Conservation (phyloP, 2,113 vertebrate genomes). For the Scophthalmus maximus region DNA sequence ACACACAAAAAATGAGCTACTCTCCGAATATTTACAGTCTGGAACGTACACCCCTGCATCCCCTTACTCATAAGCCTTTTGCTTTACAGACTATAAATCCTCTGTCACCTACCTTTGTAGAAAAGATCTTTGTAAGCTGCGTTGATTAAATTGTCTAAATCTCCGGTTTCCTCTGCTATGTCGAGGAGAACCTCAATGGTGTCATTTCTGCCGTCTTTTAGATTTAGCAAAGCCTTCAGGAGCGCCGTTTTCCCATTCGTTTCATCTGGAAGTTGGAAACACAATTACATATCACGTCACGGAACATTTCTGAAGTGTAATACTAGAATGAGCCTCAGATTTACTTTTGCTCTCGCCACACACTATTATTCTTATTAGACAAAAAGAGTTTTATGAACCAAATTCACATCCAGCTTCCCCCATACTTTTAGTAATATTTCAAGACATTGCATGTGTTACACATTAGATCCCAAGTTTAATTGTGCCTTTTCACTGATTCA, state of each 20-base stretch:
- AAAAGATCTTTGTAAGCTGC: conserved; percentile 85
- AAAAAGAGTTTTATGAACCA: too few species aligned
- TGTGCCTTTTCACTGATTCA: background rate
- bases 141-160: conserved; percentile 86
- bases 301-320: too few species aligned
- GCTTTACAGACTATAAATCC: too few species aligned
- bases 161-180: conserved; percentile 86
- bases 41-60: too few species aligned
- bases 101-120: conserved; percentile 83
- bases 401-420: background rate
- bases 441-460: background rate
- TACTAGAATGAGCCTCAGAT: too few species aligned
- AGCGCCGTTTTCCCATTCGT: conserved; percentile 88
- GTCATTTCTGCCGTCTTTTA: conserved; percentile 85
- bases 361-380: too few species aligned
- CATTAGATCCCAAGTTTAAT: too few species aligned
- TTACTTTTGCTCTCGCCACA: too few species aligned
- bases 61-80: too few species aligned
- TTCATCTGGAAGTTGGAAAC: conserved; percentile 78
- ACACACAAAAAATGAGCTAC: too few species aligned
- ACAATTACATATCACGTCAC: too few species aligned
- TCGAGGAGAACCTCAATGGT: conserved; percentile 87
- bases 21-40: too few species aligned
- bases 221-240: conserved; percentile 89
- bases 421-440: background rate